Evolutionary conservation across 1,140 invertebrate species (phyloP), one percentile per base, ranked within the genome.

Genomic region (Neodiprion virginianus): DNA sequence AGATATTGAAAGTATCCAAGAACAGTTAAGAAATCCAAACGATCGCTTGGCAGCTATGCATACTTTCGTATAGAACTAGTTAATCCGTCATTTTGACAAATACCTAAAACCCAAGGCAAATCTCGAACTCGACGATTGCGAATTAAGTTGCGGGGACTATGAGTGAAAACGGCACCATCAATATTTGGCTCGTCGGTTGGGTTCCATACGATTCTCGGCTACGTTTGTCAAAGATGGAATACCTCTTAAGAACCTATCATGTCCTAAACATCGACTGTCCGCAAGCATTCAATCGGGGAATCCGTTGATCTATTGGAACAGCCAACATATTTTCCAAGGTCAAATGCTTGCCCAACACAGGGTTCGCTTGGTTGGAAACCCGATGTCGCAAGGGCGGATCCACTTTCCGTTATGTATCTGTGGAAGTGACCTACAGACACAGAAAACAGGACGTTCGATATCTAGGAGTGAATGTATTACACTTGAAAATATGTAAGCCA

Each of bases 361-460:
- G 10, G 48, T 1, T 69, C 53, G 10, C 71, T 74, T 8, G 73
- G 67, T 23, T 28, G 17, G 69, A 72, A 74, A 9, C 90, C 91
- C 92, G 90, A 93, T 40, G 88, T 87, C 71, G 86, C 89, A 8
- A 93, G 79, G 14, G 91, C 91, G 14, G 91, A 91, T n/a, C 92
- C 92, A 76, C 90, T 91, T 84, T 91, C 88, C 28, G 91, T 78
- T 28, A 93, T 89, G 0, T 89, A 90, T 70, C 90, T 86, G 61
- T 91, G 84, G 79, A 93, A 92, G 67, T 92, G 82, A 73, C 87
- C 90, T 90, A 79, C 72, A 10, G 50, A 21, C 17, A 21, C 17
- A 21, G 17, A 21, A 17, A 21, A 21, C 17, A 21, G 17, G 17
- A 21, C 17, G 17, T 21, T 21, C 17, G 17, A 21, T 21, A 21